phyloP scores from a whole-genome alignment of 1,140 invertebrate species.

The Liolophura sinensis region DNA sequence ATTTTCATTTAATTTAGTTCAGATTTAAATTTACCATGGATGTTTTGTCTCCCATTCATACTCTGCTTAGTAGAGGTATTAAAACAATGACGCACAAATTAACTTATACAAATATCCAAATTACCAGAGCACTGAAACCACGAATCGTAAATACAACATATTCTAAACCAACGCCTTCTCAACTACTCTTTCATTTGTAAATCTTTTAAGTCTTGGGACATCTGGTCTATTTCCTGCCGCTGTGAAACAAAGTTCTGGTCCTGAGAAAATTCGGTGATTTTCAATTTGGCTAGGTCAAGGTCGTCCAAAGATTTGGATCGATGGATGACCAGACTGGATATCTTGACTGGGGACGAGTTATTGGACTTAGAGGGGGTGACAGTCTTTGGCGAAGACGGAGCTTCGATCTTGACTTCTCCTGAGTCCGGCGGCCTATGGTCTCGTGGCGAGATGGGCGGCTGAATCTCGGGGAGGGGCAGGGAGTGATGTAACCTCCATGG shows the following conservation, averaged over 20 bases:
- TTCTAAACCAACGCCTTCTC: too few species aligned
- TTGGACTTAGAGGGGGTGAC: constrained; percentile 36
- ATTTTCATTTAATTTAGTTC: too few species aligned
- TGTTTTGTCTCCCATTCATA: too few species aligned
- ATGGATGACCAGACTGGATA: constrained; percentile 6
- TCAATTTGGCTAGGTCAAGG: constrained; percentile 38
- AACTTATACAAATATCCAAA: too few species aligned
- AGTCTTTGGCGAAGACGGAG: constrained; percentile 1
- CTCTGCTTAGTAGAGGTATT: too few species aligned
- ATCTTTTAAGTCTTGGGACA: constrained; percentile 39
- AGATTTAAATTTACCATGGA: too few species aligned
- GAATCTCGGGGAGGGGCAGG: constrained; percentile 24
- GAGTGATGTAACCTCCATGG: constrained; percentile 43
- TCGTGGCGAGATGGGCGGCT: constrained; percentile 6
- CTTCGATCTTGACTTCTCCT: constrained; percentile 2
- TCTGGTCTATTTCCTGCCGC: constrained; percentile 39
- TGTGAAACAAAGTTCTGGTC: constrained; percentile 18
- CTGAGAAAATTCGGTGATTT: constrained; percentile 28
- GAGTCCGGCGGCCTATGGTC: constrained; percentile 14
- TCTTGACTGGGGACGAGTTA: constrained; percentile 38
- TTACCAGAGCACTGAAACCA: too few species aligned
- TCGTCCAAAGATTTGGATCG: constrained; percentile 50
- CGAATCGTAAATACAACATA: too few species aligned
- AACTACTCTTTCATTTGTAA: constrained; percentile 31
- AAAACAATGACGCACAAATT: too few species aligned